Base-by-base conservation (phyloP, 1,140 invertebrate species). In the Drosophila sp. region DNA sequence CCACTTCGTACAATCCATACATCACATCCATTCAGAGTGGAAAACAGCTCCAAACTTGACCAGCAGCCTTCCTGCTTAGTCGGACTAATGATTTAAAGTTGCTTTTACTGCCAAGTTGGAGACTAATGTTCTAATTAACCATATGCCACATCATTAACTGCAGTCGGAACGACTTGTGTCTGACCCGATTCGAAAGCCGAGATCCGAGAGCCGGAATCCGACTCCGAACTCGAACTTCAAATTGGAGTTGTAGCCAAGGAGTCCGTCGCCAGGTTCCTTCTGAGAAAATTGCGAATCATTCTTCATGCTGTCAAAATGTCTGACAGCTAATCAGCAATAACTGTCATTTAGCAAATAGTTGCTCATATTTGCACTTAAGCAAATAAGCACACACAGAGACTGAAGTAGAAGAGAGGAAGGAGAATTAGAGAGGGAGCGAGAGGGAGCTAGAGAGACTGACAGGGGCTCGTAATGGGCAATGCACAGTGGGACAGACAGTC, bases 281-380 rank as follows among this genome's bases (percentile, higher is more conserved):
- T 14, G 62, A 71, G 57, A 82, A 82, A 87, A 87, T 86, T 83
- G 79, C 79, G 79, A 89, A 89, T 89, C 80, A 89, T 89, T 83
- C 83, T 74, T 89, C 80, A 89, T 83, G 79, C 83, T 89, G 83
- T 89, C 83, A 89, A 89, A 89, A 89, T 73, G 84, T 77, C 83
- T 83, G 83, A 89, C 83, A 89, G 83, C 80, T 89, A 89, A 89
- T 89, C 83, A 89, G 83, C 84, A 89, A 89, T 89, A 89, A 89
- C 79, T 89, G 83, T 89, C 83, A 80, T 89, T 89, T 89, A 89
- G 83, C 83, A 89, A 89, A 89, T 89, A 89, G 83, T 89, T 89
- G 84, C 84, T 89, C 83, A 89, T 89, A 89, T 89, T 89, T 89
- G 84, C 84, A 89, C 84, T 89, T 89, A 89, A 89, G 84, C 83